phyloP scores from a whole-genome alignment of 1,140 invertebrate species.

The Cheumatopsyche charites region DNA sequence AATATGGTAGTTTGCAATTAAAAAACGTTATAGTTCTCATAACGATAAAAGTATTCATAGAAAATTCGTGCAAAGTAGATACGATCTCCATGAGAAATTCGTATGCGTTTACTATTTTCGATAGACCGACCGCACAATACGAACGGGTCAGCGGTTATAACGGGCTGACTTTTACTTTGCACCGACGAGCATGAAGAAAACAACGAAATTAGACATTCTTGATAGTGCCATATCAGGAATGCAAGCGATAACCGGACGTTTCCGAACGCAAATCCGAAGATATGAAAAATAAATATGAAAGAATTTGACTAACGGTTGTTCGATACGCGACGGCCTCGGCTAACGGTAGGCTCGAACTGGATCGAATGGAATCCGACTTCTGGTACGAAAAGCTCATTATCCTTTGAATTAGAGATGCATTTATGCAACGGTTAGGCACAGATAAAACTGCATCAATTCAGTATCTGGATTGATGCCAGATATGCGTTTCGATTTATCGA shows the following conservation, averaged over 20 bases:
- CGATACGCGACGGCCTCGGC: background rate
- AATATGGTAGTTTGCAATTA: no score
- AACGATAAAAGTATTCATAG: no score
- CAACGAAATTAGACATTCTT: background rate
- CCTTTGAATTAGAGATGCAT: background rate
- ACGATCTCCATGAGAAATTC: conserved; percentile 14
- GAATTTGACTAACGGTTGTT: conserved; percentile 22
- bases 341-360: conserved; percentile 17
- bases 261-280: background rate
- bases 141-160: conserved; percentile 1
- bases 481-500: no score
- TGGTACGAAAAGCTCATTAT: background rate
- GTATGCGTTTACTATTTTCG: background rate
- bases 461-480: no score
- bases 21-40: no score
- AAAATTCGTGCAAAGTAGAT: background rate
- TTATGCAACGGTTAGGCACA: no score
- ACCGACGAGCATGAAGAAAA: background rate
- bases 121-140: background rate
- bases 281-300: conserved; percentile 24
- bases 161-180: background rate
- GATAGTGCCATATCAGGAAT: no score
- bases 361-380: conserved; percentile 12
- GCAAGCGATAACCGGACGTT: background rate
- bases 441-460: no score